Evolutionary conservation across 2,113 vertebrate genomes (phyloP).

Genomic region (Excalfactoria chinensis): DNA sequence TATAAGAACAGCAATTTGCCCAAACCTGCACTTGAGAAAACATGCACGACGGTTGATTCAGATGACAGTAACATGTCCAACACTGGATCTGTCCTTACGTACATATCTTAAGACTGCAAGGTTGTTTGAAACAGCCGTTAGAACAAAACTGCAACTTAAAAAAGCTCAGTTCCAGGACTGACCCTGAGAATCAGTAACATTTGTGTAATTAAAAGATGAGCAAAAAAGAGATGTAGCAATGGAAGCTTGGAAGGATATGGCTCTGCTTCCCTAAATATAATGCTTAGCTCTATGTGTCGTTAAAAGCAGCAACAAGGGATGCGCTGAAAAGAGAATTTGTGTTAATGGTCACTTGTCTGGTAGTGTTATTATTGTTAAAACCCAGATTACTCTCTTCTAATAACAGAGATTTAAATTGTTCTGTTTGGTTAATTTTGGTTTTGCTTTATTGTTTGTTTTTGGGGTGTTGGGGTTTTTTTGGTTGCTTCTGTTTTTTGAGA

Average conservation of each 20-base stretch:
- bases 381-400: neutral
- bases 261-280: neutral
- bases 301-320: slow-evolving; percentile 12
- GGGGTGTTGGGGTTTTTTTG: no score
- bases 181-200: neutral
- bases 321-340: neutral
- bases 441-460: no score
- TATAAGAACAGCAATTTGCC: neutral
- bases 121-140: neutral
- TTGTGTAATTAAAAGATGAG: neutral
- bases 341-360: neutral
- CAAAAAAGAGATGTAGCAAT: neutral
- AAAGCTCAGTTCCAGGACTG: neutral
- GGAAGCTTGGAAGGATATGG: neutral
- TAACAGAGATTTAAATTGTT: neutral
- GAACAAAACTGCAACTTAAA: neutral
- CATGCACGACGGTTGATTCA: no score
- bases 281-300: neutral
- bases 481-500: neutral
- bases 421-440: neutral
- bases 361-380: neutral
- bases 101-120: neutral
- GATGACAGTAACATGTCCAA: neutral
- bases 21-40: neutral
- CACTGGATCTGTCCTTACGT: neutral